A percentile compares a stretch with the other conserved stretches of the same genome.
Evolutionary conservation across 2,797 vertebrate species (phyloP).

Genomic region (Sebastes hubbsi): DNA sequence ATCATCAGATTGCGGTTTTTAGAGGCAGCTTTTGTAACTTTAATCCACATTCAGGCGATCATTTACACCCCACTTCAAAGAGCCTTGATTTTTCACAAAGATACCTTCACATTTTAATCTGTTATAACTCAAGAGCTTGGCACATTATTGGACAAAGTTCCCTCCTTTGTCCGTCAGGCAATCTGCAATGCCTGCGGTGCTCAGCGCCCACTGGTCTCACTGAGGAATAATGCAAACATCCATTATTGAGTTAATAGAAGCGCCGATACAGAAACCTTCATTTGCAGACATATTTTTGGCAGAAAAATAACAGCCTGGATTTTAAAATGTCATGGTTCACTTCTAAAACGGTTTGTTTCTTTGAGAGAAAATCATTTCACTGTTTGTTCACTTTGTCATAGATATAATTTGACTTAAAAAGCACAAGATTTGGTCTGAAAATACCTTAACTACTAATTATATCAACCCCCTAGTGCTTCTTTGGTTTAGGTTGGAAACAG

Average conservation of each 20-base stretch:
- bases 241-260: conserved; percentile 34
- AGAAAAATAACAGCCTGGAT: neutral
- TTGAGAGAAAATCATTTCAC: neutral
- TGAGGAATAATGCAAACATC: conserved; percentile 27
- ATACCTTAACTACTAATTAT: conserved; percentile 41
- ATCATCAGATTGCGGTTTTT: conserved; percentile 60
- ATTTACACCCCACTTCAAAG: conserved; percentile 41
- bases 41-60: conserved; percentile 37
- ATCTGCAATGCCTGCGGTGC: conserved; percentile 9
- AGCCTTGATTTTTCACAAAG: neutral
- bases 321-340: conserved; percentile 12
- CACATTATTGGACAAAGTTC: conserved; percentile 9
- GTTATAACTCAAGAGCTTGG: conserved; percentile 1
- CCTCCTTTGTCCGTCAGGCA: conserved; percentile 10
- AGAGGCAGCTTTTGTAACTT: conserved; percentile 31
- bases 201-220: conserved; percentile 24
- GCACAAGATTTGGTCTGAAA: conserved; percentile 15
- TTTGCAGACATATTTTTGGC: neutral
- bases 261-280: conserved; percentile 5
- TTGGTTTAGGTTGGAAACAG: conserved; percentile 46
- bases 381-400: neutral
- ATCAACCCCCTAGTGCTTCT: conserved; percentile 11
- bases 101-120: conserved; percentile 6
- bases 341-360: neutral
- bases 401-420: conserved; percentile 5